These are phyloP conservation scores for Nerophis ophidion DNA, from an alignment of 2,113 vertebrate genomes.

Conservation along the genomic window DNA sequence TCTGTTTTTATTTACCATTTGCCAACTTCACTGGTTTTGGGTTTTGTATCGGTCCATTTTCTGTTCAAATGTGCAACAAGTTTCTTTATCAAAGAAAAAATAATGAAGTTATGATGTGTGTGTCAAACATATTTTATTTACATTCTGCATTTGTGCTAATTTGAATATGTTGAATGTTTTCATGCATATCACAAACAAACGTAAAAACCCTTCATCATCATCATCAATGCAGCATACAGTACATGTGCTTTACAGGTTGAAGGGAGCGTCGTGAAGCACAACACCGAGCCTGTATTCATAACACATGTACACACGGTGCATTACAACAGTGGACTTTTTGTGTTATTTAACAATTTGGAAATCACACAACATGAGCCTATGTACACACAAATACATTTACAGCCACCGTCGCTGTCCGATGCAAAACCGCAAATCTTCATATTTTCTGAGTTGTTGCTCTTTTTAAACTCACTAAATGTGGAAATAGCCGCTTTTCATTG, in stretches of 20 bases:
- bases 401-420: slow-evolving; percentile 13
- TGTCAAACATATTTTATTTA: slow-evolving; percentile 57
- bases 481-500: no score
- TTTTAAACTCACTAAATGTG: no score
- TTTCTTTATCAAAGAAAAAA: no score
- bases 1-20: no score
- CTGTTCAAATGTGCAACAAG: no score
- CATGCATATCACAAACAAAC: slow-evolving; percentile 49
- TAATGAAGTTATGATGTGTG: no score
- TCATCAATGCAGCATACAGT: slow-evolving; percentile 20
- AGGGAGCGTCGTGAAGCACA: slow-evolving; percentile 1
- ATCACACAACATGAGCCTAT: slow-evolving; percentile 60
- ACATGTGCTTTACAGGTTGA: slow-evolving; percentile 43
- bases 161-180: slow-evolving; percentile 43
- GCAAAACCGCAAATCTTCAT: no score
- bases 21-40: no score
- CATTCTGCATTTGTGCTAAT: slow-evolving; percentile 46
- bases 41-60: no score
- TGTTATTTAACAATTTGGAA: slow-evolving; percentile 46
- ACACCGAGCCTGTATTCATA: slow-evolving; percentile 28
- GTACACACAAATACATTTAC: slow-evolving; percentile 72
- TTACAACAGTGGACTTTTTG: slow-evolving; percentile 26
- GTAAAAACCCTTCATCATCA: slow-evolving; percentile 45
- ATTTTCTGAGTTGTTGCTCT: no score
- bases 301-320: slow-evolving; percentile 31